Evolutionary conservation across 2,113 vertebrate genomes (phyloP).

Genomic region (Motacilla alba): DNA sequence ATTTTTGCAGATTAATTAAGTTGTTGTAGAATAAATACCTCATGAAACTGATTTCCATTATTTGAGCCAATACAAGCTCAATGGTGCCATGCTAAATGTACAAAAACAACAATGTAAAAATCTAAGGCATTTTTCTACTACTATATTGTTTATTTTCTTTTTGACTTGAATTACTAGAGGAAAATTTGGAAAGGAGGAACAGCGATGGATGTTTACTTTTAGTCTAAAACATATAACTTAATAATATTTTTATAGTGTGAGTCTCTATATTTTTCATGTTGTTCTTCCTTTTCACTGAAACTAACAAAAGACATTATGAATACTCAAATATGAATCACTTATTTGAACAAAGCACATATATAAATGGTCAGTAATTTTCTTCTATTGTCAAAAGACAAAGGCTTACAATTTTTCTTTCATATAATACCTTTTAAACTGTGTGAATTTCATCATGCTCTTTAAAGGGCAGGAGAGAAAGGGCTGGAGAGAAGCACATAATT

Average conservation of each 20-base stretch:
- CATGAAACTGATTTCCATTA: neutral
- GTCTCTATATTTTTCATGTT: conserved; percentile 20
- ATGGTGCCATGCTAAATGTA: accelerated
- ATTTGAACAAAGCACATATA: conserved; percentile 64
- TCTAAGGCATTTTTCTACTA: neutral
- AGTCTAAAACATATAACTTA: conserved; percentile 43
- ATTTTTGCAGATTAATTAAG: neutral
- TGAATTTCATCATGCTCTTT: conserved; percentile 59
- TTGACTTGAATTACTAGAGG: neutral
- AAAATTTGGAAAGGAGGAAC: neutral
- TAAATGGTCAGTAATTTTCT: conserved; percentile 64
- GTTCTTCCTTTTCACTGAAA: conserved; percentile 44
- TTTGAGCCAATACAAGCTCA: neutral
- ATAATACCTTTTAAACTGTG: conserved; percentile 61
- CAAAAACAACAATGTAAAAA: neutral
- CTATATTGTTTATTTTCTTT: neutral
- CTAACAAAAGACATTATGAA: conserved; percentile 61
- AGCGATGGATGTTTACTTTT: neutral
- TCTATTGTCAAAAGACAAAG: conserved; percentile 70
- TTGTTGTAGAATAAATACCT: neutral
- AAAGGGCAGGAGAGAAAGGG: conserved; percentile 5
- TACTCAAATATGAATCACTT: conserved; percentile 59
- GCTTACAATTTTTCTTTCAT: conserved; percentile 61
- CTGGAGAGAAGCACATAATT: conserved; percentile 27
- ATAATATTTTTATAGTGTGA: neutral